Evolutionary conservation across 2,888 invertebrate species (phyloP).

Genomic region (Belgica antarctica): DNA sequence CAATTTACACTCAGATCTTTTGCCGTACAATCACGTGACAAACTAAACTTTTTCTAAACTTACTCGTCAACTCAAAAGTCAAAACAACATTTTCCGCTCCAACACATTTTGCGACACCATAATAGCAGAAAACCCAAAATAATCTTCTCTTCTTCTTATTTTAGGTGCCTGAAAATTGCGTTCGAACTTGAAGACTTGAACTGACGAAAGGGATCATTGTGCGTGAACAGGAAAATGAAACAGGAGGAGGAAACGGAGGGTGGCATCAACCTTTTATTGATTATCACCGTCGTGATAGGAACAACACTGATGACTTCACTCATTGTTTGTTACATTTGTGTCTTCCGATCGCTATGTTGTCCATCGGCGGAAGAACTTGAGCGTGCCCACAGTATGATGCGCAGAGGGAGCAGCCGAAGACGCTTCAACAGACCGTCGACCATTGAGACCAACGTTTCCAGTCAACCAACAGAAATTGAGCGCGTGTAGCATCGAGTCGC

Average conservation of each 20-base stretch:
- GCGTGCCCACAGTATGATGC: slow-evolving; percentile 33
- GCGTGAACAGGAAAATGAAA: slow-evolving; percentile 35
- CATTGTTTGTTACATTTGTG: slow-evolving; percentile 65
- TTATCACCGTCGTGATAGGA: slow-evolving; percentile 61
- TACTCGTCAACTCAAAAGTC: too few relatives aligned
- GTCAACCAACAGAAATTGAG: slow-evolving; percentile 41
- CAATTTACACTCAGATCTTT: too few relatives aligned
- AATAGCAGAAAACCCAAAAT: too few relatives aligned
- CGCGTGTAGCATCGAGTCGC: slow-evolving; percentile 37
- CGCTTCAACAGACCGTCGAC: slow-evolving; percentile 28
- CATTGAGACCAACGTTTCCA: slow-evolving; percentile 32
- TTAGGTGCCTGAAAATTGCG: too few relatives aligned
- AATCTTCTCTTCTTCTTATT: too few relatives aligned
- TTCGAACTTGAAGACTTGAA: too few relatives aligned
- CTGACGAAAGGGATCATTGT: too few relatives aligned
- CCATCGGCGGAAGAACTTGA: slow-evolving; percentile 55
- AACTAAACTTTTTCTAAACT: too few relatives aligned
- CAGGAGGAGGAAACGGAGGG: slow-evolving; percentile 52
- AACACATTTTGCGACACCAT: too few relatives aligned
- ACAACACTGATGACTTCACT: slow-evolving; percentile 62
- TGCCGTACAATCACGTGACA: too few relatives aligned
- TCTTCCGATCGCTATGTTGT: slow-evolving; percentile 63
- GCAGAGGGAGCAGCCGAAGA: slow-evolving; percentile 36
- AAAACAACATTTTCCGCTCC: too few relatives aligned
- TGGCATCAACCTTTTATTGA: slow-evolving; percentile 60